Base-by-base conservation (phyloP, 1,140 invertebrate species). In the Ceratitis capitata region DNA sequence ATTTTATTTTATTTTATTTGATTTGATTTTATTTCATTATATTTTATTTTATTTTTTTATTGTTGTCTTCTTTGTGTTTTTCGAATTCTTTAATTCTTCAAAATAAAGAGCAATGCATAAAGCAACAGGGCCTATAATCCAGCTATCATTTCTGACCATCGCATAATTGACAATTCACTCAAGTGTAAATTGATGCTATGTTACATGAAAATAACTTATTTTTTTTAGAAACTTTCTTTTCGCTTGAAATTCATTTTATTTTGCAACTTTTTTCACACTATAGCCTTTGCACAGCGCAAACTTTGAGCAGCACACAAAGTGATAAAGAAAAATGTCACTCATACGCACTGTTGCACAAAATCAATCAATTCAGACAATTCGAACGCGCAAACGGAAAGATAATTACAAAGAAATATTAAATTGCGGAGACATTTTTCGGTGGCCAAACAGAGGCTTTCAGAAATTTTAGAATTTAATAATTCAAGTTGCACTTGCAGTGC, bases 271-370 rank as follows among this genome's bases (percentile, higher is more conserved):
- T 61, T 69, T 69, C 29, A 16, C 29, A 39, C 1, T 69, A 32
- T 61, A n/a, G n/a, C n/a, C n/a, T n/a, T n/a, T 10, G 7, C 32
- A 5, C n/a, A 3, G 69, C 45, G 39, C n/a, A 45, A 45, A 78
- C 69, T 45, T 78, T 26, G 1, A 1, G n/a, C 42, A 78, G 32
- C 45, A 78, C 45, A 14, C 42, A 78, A 78, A 14, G 14, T 53
- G 51, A 19, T 1, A 78, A 45, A 78, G 19, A 42, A 14, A 35
- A 78, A 1, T 78, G 69, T 78, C 12, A 78, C 69, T 78, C 42
- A 78, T 78, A 78, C 69, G 39, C 69, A 78, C n/a, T n/a, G n/a
- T 78, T 45, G 69, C 42, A 47, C 69, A 45, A 9, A 32, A n/a
- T n/a, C n/a, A 47, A 26, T 4, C 32, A 14, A 39, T 12, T 6